Evolutionary conservation across 30 jellyfish, hydroid and myxozoan genomes (phyloP).

Genomic region (Morbakka virulenta): DNA sequence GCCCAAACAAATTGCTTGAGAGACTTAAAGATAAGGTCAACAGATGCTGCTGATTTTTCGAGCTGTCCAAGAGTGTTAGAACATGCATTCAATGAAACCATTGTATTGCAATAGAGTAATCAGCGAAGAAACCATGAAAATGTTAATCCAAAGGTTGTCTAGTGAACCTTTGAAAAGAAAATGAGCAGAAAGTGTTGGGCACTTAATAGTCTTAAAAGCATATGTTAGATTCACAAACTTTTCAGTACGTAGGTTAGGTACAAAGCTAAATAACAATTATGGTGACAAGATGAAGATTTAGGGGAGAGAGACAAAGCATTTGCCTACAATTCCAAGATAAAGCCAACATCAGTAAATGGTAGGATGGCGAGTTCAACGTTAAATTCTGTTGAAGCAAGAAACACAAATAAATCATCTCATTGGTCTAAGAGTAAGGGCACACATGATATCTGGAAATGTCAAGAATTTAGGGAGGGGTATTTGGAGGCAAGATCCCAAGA

Average conservation of each 20-base stretch:
- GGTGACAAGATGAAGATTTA: no score
- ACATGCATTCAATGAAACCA: not conserved
- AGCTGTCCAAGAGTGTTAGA: not conserved
- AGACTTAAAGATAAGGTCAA: not conserved
- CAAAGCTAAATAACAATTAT: not conserved
- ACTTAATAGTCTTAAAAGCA: not conserved
- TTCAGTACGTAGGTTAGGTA: not conserved
- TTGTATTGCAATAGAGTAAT: not conserved
- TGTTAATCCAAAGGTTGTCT: not conserved
- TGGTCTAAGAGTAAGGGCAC: not conserved
- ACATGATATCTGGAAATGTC: not conserved
- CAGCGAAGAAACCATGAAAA: not conserved
- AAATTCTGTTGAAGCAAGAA: not conserved
- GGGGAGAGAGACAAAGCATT: not conserved
- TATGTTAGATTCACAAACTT: not conserved
- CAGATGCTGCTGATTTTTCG: not conserved
- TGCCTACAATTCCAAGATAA: not conserved
- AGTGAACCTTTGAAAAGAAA: not conserved
- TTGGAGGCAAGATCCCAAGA: not conserved
- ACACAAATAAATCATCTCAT: not conserved
- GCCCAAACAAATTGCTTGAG: not conserved
- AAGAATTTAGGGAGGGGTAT: not conserved
- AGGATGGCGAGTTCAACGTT: not conserved
- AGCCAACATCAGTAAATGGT: not conserved
- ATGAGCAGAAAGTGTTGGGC: not conserved